phyloP scores from a whole-genome alignment of 2,888 invertebrate species.

The Drosophila buzzatii region DNA sequence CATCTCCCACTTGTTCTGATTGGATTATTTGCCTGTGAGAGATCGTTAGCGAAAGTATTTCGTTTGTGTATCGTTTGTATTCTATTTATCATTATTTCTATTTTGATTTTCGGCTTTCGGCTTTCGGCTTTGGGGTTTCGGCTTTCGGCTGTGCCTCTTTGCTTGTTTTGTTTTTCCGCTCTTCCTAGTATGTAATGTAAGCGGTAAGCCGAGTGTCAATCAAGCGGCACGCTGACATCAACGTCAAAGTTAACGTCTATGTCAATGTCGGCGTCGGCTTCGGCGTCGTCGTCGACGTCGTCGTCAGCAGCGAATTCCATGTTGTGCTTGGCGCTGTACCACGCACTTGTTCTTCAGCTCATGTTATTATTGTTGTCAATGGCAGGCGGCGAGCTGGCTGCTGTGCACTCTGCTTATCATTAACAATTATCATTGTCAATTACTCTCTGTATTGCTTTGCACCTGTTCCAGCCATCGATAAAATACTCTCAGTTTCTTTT shows the following conservation, averaged over 20 bases:
- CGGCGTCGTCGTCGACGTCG: background rate
- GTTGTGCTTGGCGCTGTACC: conserved; percentile 1
- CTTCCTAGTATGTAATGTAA: conserved; percentile 23
- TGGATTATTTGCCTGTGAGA: conserved; percentile 55
- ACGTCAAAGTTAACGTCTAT: conserved; percentile 21
- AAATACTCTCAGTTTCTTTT: background rate
- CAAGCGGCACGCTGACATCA: conserved; percentile 51
- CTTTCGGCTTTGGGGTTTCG: conserved; percentile 12
- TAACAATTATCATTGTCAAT: conserved; percentile 45
- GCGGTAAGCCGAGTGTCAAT: conserved; percentile 44
- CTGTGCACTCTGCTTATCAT: conserved; percentile 29
- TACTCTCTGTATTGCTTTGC: background rate
- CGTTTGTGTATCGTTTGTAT: conserved; percentile 26
- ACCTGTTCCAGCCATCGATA: background rate
- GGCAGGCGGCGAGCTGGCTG: conserved; percentile 15
- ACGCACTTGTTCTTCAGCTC: background rate
- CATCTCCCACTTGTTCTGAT: conserved; percentile 57
- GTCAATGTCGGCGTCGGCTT: background rate
- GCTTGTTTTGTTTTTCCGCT: conserved; percentile 43
- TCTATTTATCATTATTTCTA: background rate
- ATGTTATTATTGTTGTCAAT: background rate
- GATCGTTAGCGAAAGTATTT: conserved; percentile 54
- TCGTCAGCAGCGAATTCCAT: background rate
- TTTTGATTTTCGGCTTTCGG: conserved; percentile 10
- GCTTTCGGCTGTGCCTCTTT: conserved; percentile 14